Evolutionary conservation across 30 jellyfish, hydroid and myxozoan species (phyloP).

Genomic region (Rhopilema esculentum): DNA sequence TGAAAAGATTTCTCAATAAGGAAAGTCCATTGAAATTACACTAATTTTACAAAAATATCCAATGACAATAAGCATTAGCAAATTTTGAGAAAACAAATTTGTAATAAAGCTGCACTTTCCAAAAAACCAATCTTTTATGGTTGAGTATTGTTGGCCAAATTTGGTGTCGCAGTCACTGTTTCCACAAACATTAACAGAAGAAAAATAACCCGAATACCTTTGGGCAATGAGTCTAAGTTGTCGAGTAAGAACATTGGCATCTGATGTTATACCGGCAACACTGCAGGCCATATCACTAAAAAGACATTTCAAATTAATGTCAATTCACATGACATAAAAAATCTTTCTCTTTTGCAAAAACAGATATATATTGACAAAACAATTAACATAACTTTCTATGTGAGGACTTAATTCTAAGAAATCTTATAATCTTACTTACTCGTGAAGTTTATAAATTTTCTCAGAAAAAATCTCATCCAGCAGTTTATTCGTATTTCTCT

Average conservation of each 20-base stretch:
- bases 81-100: too few relatives aligned
- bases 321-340: neutral
- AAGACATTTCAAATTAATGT: neutral
- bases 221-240: slow-evolving; percentile 94
- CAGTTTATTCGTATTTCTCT: slow-evolving; percentile 89
- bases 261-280: slow-evolving; percentile 99
- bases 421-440: slow-evolving; percentile 84
- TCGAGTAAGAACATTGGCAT: slow-evolving; percentile 97
- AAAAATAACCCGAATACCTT: slow-evolving; percentile 58
- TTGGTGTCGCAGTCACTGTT: too few relatives aligned
- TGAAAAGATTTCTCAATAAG: too few relatives aligned
- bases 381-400: too few relatives aligned
- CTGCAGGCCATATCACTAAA: slow-evolving; percentile 97
- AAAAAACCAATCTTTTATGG: neutral
- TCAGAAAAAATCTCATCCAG: slow-evolving; percentile 96
- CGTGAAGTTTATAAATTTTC: slow-evolving; percentile 90
- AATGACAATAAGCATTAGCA: too few relatives aligned
- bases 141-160: too few relatives aligned
- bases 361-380: too few relatives aligned
- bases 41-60: neutral
- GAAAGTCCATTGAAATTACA: neutral
- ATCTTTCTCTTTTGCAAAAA: too few relatives aligned
- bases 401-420: too few relatives aligned
- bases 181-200: too few relatives aligned
- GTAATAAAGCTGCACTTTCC: too few relatives aligned